Evolutionary conservation across 2,797 vertebrate species (phyloP), one percentile per base, ranked within the genome.

Genomic region (Sciurus carolinensis): DNA sequence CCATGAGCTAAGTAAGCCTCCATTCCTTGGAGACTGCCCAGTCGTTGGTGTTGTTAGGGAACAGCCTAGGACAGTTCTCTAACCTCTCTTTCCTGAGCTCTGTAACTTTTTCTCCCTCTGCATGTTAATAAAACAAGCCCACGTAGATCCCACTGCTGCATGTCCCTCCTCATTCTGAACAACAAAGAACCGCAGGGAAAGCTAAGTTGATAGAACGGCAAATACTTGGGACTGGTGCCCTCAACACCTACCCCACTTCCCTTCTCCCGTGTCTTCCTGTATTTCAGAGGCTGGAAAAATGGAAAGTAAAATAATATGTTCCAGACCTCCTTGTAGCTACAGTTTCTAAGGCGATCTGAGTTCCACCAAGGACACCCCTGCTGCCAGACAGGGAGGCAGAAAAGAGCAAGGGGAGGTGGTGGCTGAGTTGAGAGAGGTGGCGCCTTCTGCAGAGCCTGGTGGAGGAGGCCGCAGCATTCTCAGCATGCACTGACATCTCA

Each of bases 241-340:
- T 95, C 72, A 52, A 14, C 81, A 87, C 42, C 62, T 44, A 75
- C 87, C 79, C 66, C 20, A 26, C 24, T 4, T 13, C 52, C 66
- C 30, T 86, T 66, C 33, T 75, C 52, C 33, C 5, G 0, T 24
- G 39, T 69, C 81, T 86, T 66, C n/a, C 69, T 79, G 28, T 57
- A 52, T 52, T 87, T 88, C 42, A 66, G 50, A 95, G 50, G 44
- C 67, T 87, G 71, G 44, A 28, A 52, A 85, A 83, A 36, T 59
- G 44, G 80, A 66, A 94, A 91, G 54, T 52, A 52, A 9, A 44
- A 52, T n/a, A 28, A 62, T 28, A 39, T 91, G 94, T 94, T 93
- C 76, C 80, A 94, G 89, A 69, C 7, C 22, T 67, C 54, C 52
- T 69, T 26, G 7, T 42, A 80, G 86, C 36, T 57, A 15, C 0